Percentiles rank a stretch among this genome's conserved stretches.
Conservation (phyloP, 2,888 invertebrate species). For the Physocephala rufipes region DNA sequence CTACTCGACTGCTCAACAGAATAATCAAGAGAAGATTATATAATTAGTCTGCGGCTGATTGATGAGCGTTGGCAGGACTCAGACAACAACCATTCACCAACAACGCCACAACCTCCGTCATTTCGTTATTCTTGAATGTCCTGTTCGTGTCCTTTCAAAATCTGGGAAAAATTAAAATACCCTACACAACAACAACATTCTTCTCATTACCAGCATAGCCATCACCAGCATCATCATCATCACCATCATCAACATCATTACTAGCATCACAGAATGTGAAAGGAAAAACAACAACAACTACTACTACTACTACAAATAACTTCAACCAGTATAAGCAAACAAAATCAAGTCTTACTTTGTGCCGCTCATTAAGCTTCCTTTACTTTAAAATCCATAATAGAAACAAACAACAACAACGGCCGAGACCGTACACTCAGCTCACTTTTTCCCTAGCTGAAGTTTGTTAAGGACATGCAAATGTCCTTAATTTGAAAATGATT, state of each 20-base stretch:
- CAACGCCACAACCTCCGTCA: background rate
- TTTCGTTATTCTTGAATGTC: slow-evolving; percentile 1
- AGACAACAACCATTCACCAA: background rate
- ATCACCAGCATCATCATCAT: background rate
- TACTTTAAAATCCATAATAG: slow-evolving; percentile 6
- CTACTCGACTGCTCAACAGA: slow-evolving; percentile 44
- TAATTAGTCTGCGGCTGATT: slow-evolving; percentile 66
- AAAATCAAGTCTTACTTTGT: slow-evolving; percentile 24
- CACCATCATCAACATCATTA: too few relatives aligned
- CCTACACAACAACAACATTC: slow-evolving; percentile 21
- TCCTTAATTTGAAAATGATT: slow-evolving; percentile 65
- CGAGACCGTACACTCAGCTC: slow-evolving; percentile 13
- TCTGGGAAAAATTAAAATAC: slow-evolving; percentile 34
- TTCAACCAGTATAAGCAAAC: slow-evolving; percentile 36
- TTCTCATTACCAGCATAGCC: too few relatives aligned
- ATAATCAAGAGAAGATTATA: slow-evolving; percentile 66
- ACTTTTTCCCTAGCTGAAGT: slow-evolving; percentile 23
- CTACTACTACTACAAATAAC: slow-evolving; percentile 11
- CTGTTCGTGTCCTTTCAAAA: slow-evolving; percentile 24
- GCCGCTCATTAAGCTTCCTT: slow-evolving; percentile 32
- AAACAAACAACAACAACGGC: slow-evolving; percentile 15
- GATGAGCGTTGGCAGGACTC: slow-evolving; percentile 58
- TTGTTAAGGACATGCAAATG: slow-evolving; percentile 61
- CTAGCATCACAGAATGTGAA: too few relatives aligned
- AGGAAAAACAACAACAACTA: too few relatives aligned